These are phyloP conservation scores for Macrotus californicus DNA, from an alignment of 2,113 vertebrate species.

Conservation along the genomic window DNA sequence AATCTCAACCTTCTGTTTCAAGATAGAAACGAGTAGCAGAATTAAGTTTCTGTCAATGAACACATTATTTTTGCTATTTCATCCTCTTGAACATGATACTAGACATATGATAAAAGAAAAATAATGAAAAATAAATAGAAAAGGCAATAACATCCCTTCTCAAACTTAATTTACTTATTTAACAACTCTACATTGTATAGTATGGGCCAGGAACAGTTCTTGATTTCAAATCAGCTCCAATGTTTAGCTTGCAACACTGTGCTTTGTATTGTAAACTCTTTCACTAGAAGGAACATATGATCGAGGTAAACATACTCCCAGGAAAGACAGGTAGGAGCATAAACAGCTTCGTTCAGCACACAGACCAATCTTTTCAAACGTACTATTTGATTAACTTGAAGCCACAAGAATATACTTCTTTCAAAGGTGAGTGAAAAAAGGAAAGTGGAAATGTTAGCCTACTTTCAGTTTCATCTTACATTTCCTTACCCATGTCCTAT, in stretches of 20 bases:
- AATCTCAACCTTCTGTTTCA: not conserved
- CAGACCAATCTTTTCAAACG: not conserved
- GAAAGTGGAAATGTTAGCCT: not conserved
- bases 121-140: not conserved
- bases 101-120: not conserved
- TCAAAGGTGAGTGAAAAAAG: not conserved
- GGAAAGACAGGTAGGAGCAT: not conserved
- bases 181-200: not conserved
- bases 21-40: not conserved
- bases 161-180: not conserved
- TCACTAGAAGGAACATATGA: not conserved
- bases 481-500: not conserved
- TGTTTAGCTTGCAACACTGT: rapidly evolving
- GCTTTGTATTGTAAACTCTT: not conserved
- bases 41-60: not conserved
- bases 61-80: not conserved
- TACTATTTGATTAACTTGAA: not conserved
- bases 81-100: not conserved
- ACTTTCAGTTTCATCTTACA: constrained; percentile 20
- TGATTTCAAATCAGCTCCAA: not conserved
- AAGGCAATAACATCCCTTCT: not conserved
- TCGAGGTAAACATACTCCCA: not conserved
- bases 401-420: not conserved
- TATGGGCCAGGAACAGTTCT: not conserved
- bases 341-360: not conserved